Evolutionary conservation across 2,888 invertebrate species (phyloP).

Genomic region (Ariolimax columbianus): DNA sequence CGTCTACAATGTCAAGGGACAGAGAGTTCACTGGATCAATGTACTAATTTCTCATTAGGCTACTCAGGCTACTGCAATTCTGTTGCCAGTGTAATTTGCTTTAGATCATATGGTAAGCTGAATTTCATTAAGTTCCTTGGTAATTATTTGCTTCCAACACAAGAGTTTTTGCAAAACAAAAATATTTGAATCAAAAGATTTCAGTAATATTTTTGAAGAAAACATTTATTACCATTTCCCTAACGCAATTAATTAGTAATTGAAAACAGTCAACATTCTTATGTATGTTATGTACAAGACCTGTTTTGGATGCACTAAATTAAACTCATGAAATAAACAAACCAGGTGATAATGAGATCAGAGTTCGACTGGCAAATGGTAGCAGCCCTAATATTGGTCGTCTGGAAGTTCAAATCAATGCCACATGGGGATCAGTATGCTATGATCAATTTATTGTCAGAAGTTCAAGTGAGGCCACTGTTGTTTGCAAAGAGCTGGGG

Average conservation of each 20-base stretch:
- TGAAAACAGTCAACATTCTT: too few species aligned
- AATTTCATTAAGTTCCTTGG: background rate
- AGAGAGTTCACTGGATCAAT: slow-evolving; percentile 59
- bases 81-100: slow-evolving; percentile 65
- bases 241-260: too few species aligned
- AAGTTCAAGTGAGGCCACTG: slow-evolving; percentile 59
- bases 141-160: background rate
- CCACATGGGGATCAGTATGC: slow-evolving; percentile 89
- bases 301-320: background rate
- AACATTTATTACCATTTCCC: too few species aligned
- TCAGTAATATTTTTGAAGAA: too few species aligned
- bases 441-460: slow-evolving; percentile 77
- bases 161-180: background rate
- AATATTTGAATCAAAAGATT: background rate
- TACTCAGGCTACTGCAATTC: slow-evolving; percentile 57
- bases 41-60: slow-evolving; percentile 58
- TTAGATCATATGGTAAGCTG: slow-evolving; percentile 57
- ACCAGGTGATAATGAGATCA: slow-evolving; percentile 35
- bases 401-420: slow-evolving; percentile 85
- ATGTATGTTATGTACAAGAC: background rate
- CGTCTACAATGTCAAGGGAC: slow-evolving; percentile 64
- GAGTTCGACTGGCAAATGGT: slow-evolving; percentile 34
- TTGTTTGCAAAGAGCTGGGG: slow-evolving; percentile 66
- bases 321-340: background rate
- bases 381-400: slow-evolving; percentile 80